Evolutionary conservation across 2,113 vertebrate genomes (phyloP).

Genomic region (Neofelis nebulosa): DNA sequence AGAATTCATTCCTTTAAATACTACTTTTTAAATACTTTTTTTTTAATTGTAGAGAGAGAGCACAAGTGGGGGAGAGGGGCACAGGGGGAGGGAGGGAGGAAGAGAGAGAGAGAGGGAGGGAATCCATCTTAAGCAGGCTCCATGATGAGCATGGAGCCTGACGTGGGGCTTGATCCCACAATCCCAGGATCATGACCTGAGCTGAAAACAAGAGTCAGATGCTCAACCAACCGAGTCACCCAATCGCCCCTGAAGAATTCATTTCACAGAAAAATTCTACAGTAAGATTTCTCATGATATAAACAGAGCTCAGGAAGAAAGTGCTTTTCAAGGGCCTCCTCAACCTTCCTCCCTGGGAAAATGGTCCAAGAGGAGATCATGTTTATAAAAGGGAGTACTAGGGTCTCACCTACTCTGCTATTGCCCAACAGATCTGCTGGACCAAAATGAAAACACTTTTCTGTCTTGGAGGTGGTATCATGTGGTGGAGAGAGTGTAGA

Average conservation of each 20-base stretch:
- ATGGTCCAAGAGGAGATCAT: background rate
- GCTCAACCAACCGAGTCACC: too few relatives aligned
- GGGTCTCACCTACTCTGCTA: background rate
- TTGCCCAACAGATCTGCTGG: background rate
- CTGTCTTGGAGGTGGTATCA: background rate
- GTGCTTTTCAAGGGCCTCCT: background rate
- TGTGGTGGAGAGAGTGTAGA: background rate
- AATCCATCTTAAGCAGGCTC: too few relatives aligned
- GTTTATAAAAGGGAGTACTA: background rate
- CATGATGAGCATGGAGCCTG: too few relatives aligned
- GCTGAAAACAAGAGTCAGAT: too few relatives aligned
- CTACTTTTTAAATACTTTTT: too few relatives aligned
- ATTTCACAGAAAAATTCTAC: background rate
- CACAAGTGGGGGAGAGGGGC: too few relatives aligned
- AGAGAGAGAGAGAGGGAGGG: too few relatives aligned
- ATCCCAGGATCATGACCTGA: too few relatives aligned
- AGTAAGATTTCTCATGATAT: background rate
- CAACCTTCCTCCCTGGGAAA: background rate
- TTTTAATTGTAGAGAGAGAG: too few relatives aligned
- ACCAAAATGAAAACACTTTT: background rate
- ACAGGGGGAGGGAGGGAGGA: too few relatives aligned
- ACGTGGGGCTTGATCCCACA: too few relatives aligned
- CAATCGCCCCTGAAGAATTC: background rate
- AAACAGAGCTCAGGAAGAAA: background rate
- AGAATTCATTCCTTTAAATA: background rate